Base-by-base conservation (phyloP, 2,888 invertebrate species). In the Chrysolina americana region DNA sequence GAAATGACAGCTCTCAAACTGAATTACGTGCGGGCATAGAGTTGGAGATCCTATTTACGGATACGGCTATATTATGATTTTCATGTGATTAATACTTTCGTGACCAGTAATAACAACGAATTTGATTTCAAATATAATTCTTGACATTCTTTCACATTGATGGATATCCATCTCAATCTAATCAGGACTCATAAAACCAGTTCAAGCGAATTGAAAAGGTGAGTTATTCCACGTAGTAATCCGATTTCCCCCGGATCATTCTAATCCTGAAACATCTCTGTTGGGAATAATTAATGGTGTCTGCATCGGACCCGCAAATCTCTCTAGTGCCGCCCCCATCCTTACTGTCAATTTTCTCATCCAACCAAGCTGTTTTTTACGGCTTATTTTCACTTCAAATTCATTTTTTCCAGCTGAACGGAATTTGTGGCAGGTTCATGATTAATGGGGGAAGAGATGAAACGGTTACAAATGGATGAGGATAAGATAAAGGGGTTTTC, bases 351-450 rank as follows among this genome's bases (percentile, higher is more conserved):
- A 71, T 50, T 65, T 48, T 47, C 44, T 21, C 41, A 19, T 23
- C 44, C 50, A 6, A 21, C 47, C 19, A 28, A 74, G 71, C 71
- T 68, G 74, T 59, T 71, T 74, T 74, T 75, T 59, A 75, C 68
- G 68, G 65, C 56, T 47, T 68, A 75, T 75, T 75, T 75, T 75
- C 74, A 68, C 71, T 75, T 68, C 41, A 59, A 71, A 75, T 71
- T 75, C 71, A 71, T 75, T 75, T 75, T 75, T 75, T 71, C 65
- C 74, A 65, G 63, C 17, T 56, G 71, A 65, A 56, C 36, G 74
- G 64, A 62, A 56, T 56, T 47, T 59, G 41, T 63, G 64, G 71
- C 71, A 75, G 68, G 68, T 75, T 71, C 68, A 68, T 75, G 74
- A 75, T 75, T 71, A 75, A 75, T 75, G 74, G 64, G 47, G 17